Evolutionary conservation across 2,797 vertebrate species (phyloP), one percentile per base, ranked within the genome.

Genomic region (Ammospiza maritima): DNA sequence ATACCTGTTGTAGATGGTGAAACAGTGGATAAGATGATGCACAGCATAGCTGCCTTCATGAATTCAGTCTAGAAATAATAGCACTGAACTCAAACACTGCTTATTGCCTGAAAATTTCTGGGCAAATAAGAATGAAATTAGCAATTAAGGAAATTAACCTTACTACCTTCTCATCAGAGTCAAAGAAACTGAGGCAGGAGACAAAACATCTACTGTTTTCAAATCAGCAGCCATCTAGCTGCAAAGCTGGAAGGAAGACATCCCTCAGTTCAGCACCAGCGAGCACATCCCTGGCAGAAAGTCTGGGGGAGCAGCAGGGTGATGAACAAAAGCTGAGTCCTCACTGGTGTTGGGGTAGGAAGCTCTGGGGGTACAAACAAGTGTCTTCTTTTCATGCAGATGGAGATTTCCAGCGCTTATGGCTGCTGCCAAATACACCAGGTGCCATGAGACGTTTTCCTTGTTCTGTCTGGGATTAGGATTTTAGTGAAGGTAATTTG

Each of bases 181-280:
- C 44, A 42, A 82, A 72, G 88, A 96, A 95, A 96, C 88, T 81
- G 83, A 93, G 90, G 60, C 36, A 94, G 23, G 26, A 93, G 21
- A 58, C 23, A 77, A 88, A 85, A 11, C 3, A 42, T 53, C 19
- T 36, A 44, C 51, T 18, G 38, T 51, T 65, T 51, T 16, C 61
- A 83, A 80, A 72, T 62, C 32, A 86, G 51, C n/a, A 78, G n/a
- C 58, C 1, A 1, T 48, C 48, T n/a, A 64, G 34, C 21, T 64
- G 57, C 22, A 56, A 30, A 74, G 42, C 29, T 67, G 36, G 42
- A 62, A 89, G 42, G 54, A 58, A 66, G 45, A 36, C 26, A 40
- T 34, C 44, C 15, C 6, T 53, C 44, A 71, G 70, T 61, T 72
- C 38, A 40, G 73, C 69, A 56, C 0, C 9, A 69, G 20, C 22